phyloP scores from a whole-genome alignment of 2,888 invertebrate genomes.

The Seladonia tumulorum region DNA sequence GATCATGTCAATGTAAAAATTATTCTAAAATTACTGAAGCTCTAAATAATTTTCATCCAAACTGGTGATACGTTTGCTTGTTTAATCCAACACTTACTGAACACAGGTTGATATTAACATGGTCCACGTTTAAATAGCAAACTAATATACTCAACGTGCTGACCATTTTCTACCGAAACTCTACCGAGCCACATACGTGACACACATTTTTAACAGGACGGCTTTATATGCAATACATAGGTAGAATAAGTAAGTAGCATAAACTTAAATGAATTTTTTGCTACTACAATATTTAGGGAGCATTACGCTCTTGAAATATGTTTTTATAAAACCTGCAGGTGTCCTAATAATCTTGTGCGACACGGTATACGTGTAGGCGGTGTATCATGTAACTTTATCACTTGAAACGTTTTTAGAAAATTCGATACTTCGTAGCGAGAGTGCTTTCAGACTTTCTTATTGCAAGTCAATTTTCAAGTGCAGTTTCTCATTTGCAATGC shows the following conservation, averaged over 20 bases:
- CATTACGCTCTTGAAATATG: neutral
- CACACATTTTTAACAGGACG: neutral
- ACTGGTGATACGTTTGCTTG: neutral
- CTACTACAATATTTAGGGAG: neutral
- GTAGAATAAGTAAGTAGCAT: neutral
- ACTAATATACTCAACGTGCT: neutral
- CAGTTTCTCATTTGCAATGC: neutral
- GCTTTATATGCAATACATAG: neutral
- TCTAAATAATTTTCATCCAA: neutral
- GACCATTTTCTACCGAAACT: neutral
- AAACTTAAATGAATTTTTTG: neutral
- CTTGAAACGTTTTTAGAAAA: neutral
- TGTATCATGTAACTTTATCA: neutral
- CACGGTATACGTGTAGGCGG: neutral
- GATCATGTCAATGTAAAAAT: neutral
- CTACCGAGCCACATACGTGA: neutral
- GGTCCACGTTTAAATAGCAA: neutral
- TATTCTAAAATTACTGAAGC: neutral
- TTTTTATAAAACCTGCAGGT: slow-evolving; percentile 6
- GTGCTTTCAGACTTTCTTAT: neutral
- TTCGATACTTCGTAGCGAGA: neutral
- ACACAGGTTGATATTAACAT: neutral
- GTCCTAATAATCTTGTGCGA: neutral
- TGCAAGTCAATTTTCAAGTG: neutral
- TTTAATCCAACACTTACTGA: too few species aligned